Conservation (phyloP, 2,888 invertebrate species). For the Antheraea assamensis region DNA sequence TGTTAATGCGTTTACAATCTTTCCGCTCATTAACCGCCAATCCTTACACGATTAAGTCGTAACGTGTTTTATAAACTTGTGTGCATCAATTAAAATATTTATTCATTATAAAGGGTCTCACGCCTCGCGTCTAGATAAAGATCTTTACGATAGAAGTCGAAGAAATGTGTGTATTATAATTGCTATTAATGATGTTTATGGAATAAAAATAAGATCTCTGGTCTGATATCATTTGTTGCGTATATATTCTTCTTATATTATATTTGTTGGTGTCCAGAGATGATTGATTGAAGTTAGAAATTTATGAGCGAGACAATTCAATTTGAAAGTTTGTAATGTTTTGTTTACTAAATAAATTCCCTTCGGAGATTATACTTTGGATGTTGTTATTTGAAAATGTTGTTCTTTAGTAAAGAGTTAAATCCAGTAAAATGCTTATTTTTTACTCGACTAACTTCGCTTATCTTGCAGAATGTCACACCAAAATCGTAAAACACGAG, state of each 20-base stretch:
- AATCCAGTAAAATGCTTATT: no score
- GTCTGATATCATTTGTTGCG: slow-evolving; percentile 2
- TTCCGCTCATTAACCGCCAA: slow-evolving; percentile 78
- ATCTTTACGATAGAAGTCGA: slow-evolving; percentile 60
- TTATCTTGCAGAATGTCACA: no score
- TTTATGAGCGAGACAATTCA: not conserved
- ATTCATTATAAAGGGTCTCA: slow-evolving; percentile 65
- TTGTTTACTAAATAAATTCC: not conserved
- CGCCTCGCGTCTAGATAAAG: slow-evolving; percentile 59
- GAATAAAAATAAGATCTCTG: not conserved
- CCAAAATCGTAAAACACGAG: no score
- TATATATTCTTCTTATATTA: not conserved
- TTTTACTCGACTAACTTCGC: no score
- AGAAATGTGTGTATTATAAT: slow-evolving; percentile 39
- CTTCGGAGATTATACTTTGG: not conserved
- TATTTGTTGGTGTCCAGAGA: not conserved
- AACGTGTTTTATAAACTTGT: slow-evolving; percentile 68
- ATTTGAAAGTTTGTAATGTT: not conserved
- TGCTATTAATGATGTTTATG: slow-evolving; percentile 10
- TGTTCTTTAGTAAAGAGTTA: not conserved
- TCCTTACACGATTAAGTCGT: slow-evolving; percentile 73
- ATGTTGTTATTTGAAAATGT: not conserved
- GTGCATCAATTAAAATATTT: slow-evolving; percentile 71
- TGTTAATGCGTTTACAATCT: slow-evolving; percentile 69
- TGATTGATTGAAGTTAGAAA: slow-evolving; percentile 5